These are phyloP conservation scores for Platyrinchus mystaceus DNA, from an alignment of 2,797 vertebrate species.

Conservation along the genomic window DNA sequence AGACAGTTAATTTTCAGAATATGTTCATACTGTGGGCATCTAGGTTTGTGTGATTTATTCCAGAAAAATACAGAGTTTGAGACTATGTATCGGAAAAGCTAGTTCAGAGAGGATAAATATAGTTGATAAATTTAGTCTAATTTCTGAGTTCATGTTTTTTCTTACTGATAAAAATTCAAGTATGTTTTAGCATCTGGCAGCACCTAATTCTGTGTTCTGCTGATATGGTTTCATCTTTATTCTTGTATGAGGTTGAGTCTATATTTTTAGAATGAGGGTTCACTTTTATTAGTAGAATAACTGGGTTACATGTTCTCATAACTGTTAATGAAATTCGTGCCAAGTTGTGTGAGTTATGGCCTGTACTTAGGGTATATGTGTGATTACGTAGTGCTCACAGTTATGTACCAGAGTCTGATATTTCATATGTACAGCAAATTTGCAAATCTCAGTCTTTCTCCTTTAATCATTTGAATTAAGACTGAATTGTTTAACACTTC, in stretches of 20 bases:
- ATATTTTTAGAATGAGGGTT: neutral
- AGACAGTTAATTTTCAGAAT: neutral
- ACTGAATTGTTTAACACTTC: neutral
- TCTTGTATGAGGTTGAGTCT: neutral
- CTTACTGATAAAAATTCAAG: neutral
- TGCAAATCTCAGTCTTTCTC: neutral
- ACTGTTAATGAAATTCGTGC: neutral
- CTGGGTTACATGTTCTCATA: neutral
- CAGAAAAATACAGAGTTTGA: neutral
- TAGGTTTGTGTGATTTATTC: neutral
- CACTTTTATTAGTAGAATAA: neutral
- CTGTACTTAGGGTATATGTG: neutral
- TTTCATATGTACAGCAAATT: neutral
- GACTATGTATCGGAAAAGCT: neutral
- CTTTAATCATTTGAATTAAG: neutral
- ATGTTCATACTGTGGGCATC: neutral
- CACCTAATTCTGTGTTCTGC: neutral
- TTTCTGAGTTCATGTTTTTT: neutral
- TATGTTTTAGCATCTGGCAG: neutral
- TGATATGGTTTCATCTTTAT: neutral
- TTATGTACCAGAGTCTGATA: fast-evolving
- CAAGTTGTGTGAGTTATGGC: neutral
- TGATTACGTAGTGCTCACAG: neutral
- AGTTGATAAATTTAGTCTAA: neutral
- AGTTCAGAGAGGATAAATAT: neutral